Conservation (phyloP, 2,888 invertebrate genomes). For the Xanthostigma xanthostigma region DNA sequence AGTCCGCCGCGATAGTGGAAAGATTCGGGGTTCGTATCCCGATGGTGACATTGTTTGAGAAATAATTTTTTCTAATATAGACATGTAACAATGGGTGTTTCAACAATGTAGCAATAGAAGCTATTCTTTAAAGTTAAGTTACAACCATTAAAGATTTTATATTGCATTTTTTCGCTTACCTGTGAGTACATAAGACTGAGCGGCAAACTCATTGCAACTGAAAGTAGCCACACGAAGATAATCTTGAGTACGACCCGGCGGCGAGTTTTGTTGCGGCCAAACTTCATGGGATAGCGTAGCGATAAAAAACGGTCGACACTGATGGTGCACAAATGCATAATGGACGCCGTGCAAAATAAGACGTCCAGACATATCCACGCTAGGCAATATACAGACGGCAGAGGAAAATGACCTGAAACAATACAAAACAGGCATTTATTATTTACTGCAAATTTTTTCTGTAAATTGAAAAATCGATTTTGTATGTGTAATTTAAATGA, state of each 20-base stretch:
- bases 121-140: no score
- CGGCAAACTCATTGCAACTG: slow-evolving; percentile 83
- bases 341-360: slow-evolving; percentile 90
- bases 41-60: no score
- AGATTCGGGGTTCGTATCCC: no score
- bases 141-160: neutral
- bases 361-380: slow-evolving; percentile 94
- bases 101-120: no score
- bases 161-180: slow-evolving; percentile 32
- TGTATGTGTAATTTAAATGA: no score
- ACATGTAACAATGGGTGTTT: no score
- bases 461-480: no score
- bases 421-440: slow-evolving; percentile 5
- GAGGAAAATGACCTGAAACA: slow-evolving; percentile 62
- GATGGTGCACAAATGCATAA: slow-evolving; percentile 93
- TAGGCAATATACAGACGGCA: slow-evolving; percentile 73
- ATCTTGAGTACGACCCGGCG: slow-evolving; percentile 79
- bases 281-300: slow-evolving; percentile 83
- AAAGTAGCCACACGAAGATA: slow-evolving; percentile 83
- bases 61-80: no score
- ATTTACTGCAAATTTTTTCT: no score
- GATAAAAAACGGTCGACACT: slow-evolving; percentile 90
- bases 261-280: slow-evolving; percentile 77
- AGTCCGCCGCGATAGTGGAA: no score
- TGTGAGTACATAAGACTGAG: slow-evolving; percentile 78